Base-by-base conservation (phyloP, 1,140 invertebrate genomes). In the Aphelenchoides avenae region DNA sequence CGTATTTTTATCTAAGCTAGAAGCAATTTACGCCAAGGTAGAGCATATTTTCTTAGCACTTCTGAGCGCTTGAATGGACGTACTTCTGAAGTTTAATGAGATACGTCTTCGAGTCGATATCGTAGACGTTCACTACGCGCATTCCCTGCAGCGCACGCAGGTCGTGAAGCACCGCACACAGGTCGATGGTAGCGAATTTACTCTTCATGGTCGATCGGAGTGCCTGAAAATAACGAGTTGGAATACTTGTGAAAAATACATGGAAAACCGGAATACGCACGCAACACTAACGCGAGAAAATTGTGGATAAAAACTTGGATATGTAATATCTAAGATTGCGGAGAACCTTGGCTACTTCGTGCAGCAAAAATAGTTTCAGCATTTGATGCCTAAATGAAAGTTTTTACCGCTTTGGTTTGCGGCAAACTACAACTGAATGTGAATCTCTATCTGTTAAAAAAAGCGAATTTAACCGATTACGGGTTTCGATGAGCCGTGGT, bases 71-170 rank as follows among this genome's bases (percentile, higher is more conserved):
- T 36, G 18, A 31, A 11, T 86, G 34, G 51, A 78, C 77, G 71
- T 70, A 81, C 81, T 78, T 81, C 56, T 74, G 73, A 20, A 99
- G 81, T 65, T 88, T 85, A 59, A 99, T 87, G 6, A 98, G 82
- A 81, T 97, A 98, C 0, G 91, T 94, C 78, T 91, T 93, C 76
- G 88, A 86, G 78, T 98, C 92, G 53, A 98, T 86, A 78, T 98
- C 94, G 81, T 98, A 99, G 15, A 98, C 85, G 81, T 98, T 93
- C 76, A 89, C 87, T 0, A 98, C 89, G 73, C 94, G 81, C 86
- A 93, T 87, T 26, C 91, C 90, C 64, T 91, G 79, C 50, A 89
- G 81, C 65, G 84, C 86, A 81, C 89, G 86, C 24, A 94, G 77
- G 79, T 93, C 91, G 42, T 85, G 84, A 18, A 92, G 79, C 62